Evolutionary conservation across 2,113 vertebrate species (phyloP), one percentile per base, ranked within the genome.

Genomic region (Oriolus oriolus): DNA sequence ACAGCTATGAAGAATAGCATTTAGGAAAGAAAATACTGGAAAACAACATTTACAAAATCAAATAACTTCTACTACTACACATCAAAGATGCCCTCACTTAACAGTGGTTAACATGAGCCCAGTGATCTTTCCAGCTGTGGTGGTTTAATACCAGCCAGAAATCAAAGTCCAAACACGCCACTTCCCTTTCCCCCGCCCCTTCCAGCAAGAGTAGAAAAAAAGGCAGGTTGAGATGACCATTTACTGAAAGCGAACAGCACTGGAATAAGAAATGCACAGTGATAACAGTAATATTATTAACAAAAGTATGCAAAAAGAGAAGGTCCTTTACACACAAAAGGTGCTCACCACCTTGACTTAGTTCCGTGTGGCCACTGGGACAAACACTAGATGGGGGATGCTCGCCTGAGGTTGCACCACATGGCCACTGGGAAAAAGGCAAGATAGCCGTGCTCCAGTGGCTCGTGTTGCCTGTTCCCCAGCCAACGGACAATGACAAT

Each of bases 311-410:
- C 9, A 37, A 71, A 56, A 56, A 49, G 35, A 49, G n/a, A 26
- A 56, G 26, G 49, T 23, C 3, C 35, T 41, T 64, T 22, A 22
- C 21, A 24, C 24, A 56, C 35, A 71, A 41, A 71, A 47, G 14
- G 13, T 19, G 37, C 42, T 64, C 5, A 7, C 3, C 31, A 9
- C 41, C 23, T 54, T 39, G 17, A n/a, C 18, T 33, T 28, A 45
- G n/a, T 18, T 18, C 14, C 0, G 0, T 11, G 4, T 23, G 39
- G 22, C 18, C 1, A 2, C 20, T 30, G 75, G 30, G 17, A 63
- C 20, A 61, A 70, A 78, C n/a, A 53, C 64, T 61, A 44, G 30
- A 20, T 26, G 41, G 30, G 2, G 20, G 41, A 24, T 9, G 16
- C 30, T 53, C 9, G 15, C 19, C 20, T 9, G 49, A 78, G 64